Evolutionary conservation across 2,113 vertebrate genomes (phyloP).

Genomic region (Asarcornis scutulata): DNA sequence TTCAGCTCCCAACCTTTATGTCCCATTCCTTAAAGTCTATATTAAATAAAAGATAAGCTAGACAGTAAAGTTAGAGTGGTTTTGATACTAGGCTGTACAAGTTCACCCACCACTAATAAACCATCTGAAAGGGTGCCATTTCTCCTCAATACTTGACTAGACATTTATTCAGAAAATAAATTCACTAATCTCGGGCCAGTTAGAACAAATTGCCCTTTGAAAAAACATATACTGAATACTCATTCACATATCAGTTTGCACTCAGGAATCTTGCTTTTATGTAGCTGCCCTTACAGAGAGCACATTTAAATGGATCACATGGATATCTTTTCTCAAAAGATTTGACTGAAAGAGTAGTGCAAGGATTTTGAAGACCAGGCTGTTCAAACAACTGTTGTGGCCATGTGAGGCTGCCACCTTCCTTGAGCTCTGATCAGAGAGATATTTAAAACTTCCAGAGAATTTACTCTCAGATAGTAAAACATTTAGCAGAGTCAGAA

Average conservation of each 20-base stretch:
- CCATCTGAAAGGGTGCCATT: not conserved
- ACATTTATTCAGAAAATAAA: constrained; percentile 36
- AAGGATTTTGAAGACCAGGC: not conserved
- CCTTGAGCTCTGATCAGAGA: not conserved
- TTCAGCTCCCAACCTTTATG: not conserved
- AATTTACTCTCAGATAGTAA: not conserved
- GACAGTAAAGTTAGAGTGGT: not conserved
- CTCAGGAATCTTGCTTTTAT: not conserved
- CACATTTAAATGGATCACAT: not conserved
- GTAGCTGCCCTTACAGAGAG: not conserved
- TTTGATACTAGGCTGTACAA: not conserved
- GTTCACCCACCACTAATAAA: constrained; percentile 16
- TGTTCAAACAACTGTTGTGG: not conserved
- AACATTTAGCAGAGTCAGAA: not conserved
- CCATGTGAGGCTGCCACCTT: not conserved
- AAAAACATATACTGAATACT: not conserved
- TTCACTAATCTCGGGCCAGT: not conserved
- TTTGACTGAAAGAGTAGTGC: not conserved
- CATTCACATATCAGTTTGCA: not conserved
- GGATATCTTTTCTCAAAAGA: not conserved
- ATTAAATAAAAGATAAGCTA: constrained; percentile 10
- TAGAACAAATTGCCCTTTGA: constrained; percentile 31
- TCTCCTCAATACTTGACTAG: not conserved
- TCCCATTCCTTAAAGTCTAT: not conserved
- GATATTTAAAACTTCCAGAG: not conserved